These are phyloP conservation scores for Eretmocerus hayati DNA, from an alignment of 2,888 invertebrate species.

Conservation along the genomic window DNA sequence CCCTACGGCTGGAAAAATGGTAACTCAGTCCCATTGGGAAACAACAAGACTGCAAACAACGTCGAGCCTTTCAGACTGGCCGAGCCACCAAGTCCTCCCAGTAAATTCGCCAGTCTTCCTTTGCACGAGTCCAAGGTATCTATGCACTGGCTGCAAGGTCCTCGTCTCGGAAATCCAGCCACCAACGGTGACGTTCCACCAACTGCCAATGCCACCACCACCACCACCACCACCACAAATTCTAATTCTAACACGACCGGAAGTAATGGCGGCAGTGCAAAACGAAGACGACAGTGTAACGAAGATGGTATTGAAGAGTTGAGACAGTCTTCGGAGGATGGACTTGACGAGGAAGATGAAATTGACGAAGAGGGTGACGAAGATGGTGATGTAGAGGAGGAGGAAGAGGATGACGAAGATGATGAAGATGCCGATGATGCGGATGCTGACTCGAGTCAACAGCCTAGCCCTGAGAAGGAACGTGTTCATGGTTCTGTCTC, in stretches of 20 bases:
- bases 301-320: conserved; percentile 76
- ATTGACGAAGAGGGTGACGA: conserved; percentile 23
- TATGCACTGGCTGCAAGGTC: conserved; percentile 59
- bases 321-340: conserved; percentile 50
- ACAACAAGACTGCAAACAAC: conserved; percentile 14
- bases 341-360: conserved; percentile 32
- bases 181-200: conserved; percentile 26
- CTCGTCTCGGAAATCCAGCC: too few species aligned
- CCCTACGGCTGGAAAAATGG: conserved; percentile 67
- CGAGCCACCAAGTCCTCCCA: conserved; percentile 56
- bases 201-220: too few species aligned
- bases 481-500: conserved; percentile 22
- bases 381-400: conserved; percentile 11
- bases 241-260: too few species aligned
- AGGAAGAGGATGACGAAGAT: conserved; percentile 19
- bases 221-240: too few species aligned
- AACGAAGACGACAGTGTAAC: conserved; percentile 21
- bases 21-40: too few species aligned
- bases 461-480: conserved; percentile 28
- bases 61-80: conserved; percentile 41
- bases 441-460: conserved; percentile 24
- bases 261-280: conserved; percentile 4
- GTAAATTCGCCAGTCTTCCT: conserved; percentile 63
- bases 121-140: conserved; percentile 51
- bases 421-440: conserved; percentile 25